phyloP scores from a whole-genome alignment of 2,888 invertebrate species.

The Cheilosia soror region DNA sequence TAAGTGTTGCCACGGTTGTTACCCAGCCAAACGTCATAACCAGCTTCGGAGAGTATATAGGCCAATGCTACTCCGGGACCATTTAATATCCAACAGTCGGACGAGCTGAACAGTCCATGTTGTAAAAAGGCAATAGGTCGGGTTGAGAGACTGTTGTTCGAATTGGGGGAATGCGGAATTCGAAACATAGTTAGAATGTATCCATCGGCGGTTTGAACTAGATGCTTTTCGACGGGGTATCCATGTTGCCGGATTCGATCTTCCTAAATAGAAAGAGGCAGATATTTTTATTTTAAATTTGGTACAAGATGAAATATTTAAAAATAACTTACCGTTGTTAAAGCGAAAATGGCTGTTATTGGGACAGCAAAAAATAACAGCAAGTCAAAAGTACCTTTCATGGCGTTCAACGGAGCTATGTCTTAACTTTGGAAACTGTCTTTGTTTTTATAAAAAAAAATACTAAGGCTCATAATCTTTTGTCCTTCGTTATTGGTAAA shows the following conservation, averaged over 20 bases:
- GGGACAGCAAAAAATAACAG: too few species aligned
- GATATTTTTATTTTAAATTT: neutral
- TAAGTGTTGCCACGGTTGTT: conserved; percentile 90
- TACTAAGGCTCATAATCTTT: too few species aligned
- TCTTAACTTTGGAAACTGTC: too few species aligned
- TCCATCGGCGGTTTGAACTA: conserved; percentile 90
- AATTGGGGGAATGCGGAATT: conserved; percentile 85
- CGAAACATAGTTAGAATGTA: conserved; percentile 92
- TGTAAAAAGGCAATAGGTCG: conserved; percentile 85
- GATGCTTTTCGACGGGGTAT: conserved; percentile 89
- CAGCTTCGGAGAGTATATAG: conserved; percentile 86
- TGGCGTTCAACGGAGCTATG: too few species aligned
- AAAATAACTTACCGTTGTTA: neutral
- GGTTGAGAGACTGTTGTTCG: conserved; percentile 15
- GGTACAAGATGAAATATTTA: neutral
- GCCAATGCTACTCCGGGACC: conserved; percentile 86
- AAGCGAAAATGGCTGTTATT: too few species aligned
- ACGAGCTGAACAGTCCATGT: conserved; percentile 90
- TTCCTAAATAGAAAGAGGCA: conserved; percentile 70
- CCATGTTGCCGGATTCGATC: conserved; percentile 79
- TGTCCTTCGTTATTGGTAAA: too few species aligned
- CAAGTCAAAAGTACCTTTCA: too few species aligned
- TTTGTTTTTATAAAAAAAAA: too few species aligned
- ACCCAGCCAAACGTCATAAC: conserved; percentile 92
- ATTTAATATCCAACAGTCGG: conserved; percentile 90